Conservation (phyloP, 2,113 vertebrate species). For the Corythaixoides concolor region DNA sequence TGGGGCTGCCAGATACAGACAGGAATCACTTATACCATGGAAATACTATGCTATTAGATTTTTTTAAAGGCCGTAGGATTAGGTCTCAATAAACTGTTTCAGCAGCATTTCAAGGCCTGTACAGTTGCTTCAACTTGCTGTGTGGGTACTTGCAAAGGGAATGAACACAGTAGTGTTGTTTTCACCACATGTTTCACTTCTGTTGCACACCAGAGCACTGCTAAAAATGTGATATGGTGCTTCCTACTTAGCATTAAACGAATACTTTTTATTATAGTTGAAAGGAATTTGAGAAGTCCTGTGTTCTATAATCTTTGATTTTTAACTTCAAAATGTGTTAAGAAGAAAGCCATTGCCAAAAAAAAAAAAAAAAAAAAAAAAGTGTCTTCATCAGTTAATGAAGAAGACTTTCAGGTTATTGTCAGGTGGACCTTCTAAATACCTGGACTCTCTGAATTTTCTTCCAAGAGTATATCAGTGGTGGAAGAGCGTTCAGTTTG, state of each 20-base stretch:
- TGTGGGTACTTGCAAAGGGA: not conserved
- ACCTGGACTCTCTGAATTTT: not conserved
- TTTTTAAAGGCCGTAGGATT: not conserved
- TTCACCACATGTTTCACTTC: not conserved
- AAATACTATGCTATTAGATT: not conserved
- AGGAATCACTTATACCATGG: not conserved
- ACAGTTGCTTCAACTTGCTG: not conserved
- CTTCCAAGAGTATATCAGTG: not conserved
- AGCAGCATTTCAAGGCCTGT: not conserved
- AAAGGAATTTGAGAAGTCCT: not conserved
- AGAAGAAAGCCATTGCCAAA: not conserved
- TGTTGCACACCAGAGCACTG: not conserved
- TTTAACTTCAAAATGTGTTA: not conserved
- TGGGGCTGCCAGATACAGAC: not conserved
- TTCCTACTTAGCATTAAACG: not conserved
- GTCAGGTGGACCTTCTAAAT: not conserved
- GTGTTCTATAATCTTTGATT: not conserved
- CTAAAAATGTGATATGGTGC: not conserved
- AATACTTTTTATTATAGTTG: not conserved
- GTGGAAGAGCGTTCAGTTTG: not conserved
- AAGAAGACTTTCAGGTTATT: not conserved
- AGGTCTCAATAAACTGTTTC: conserved; percentile 13
- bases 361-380: no score
- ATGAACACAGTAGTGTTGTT: not conserved
- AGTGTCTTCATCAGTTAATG: not conserved